phyloP scores from a whole-genome alignment of 1,140 invertebrate species.

The Berghia stephanieae region DNA sequence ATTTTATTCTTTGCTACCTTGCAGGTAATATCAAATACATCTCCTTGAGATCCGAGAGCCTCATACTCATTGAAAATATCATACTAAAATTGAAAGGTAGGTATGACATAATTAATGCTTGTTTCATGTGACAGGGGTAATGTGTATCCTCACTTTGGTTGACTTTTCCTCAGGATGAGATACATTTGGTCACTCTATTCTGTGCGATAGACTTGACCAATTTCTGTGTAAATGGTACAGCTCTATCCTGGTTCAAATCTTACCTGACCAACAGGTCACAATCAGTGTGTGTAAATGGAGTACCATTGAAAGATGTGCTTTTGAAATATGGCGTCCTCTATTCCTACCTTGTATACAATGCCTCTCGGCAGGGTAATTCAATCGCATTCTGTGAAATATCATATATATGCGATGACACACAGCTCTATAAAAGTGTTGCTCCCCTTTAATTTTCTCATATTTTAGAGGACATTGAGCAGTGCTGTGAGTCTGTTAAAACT shows the following conservation, averaged over 20 bases:
- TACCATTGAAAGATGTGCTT: too few species aligned
- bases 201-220: too few species aligned
- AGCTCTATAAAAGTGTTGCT: too few species aligned
- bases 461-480: too few species aligned
- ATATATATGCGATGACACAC: too few species aligned
- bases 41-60: slow-evolving; percentile 51
- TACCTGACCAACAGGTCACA: neutral
- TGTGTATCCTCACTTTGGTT: neutral
- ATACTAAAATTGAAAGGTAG: slow-evolving; percentile 50
- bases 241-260: neutral
- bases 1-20: slow-evolving; percentile 7
- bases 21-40: slow-evolving; percentile 58
- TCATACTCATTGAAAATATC: slow-evolving; percentile 44
- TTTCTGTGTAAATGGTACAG: neutral
- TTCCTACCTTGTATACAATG: too few species aligned
- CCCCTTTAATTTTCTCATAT: too few species aligned
- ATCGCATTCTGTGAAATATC: too few species aligned
- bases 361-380: too few species aligned
- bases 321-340: too few species aligned
- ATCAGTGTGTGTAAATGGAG: too few species aligned
- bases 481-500: too few species aligned
- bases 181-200: neutral
- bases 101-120: neutral
- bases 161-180: neutral
- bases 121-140: neutral